phyloP scores from a whole-genome alignment of 2,888 invertebrate genomes.

The Nomada lathburiana region DNA sequence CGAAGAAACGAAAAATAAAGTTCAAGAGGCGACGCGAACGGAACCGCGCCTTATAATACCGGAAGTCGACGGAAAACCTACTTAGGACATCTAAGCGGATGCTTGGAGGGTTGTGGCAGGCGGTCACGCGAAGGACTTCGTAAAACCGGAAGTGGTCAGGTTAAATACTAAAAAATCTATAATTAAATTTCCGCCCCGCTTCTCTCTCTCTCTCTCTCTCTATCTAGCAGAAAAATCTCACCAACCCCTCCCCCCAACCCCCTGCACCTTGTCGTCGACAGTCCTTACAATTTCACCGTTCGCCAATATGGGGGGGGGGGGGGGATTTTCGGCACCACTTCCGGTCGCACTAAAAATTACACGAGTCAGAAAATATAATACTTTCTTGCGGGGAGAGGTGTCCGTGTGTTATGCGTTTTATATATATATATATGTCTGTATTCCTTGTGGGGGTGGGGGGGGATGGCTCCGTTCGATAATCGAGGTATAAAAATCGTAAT shows the following conservation, averaged over 20 bases:
- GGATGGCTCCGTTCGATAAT: conserved; percentile 50
- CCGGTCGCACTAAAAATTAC: conserved; percentile 44
- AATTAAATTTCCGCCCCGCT: no score
- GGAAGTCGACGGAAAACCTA: conserved; percentile 28
- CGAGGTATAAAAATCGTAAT: conserved; percentile 71
- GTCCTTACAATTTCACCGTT: not conserved
- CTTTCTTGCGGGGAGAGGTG: conserved; percentile 21
- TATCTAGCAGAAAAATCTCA: not conserved
- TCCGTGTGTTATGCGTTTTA: no score
- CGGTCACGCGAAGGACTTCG: conserved; percentile 47
- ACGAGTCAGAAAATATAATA: conserved; percentile 44
- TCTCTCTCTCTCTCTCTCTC: not conserved
- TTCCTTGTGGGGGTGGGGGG: not conserved
- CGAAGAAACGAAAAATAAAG: not conserved
- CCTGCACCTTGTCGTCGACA: no score
- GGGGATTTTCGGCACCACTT: conserved; percentile 30
- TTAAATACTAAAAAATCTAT: no score
- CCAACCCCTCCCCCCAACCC: no score
- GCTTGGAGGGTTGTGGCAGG: not conserved
- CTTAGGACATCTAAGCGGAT: not conserved
- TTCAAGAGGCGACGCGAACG: conserved; percentile 24
- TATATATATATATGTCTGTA: no score
- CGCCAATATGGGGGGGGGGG: no score
- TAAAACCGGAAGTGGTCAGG: conserved; percentile 30
- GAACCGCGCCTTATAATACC: conserved; percentile 1